Evolutionary conservation across 1,140 invertebrate species (phyloP).

Genomic region (Anastatus disparis): DNA sequence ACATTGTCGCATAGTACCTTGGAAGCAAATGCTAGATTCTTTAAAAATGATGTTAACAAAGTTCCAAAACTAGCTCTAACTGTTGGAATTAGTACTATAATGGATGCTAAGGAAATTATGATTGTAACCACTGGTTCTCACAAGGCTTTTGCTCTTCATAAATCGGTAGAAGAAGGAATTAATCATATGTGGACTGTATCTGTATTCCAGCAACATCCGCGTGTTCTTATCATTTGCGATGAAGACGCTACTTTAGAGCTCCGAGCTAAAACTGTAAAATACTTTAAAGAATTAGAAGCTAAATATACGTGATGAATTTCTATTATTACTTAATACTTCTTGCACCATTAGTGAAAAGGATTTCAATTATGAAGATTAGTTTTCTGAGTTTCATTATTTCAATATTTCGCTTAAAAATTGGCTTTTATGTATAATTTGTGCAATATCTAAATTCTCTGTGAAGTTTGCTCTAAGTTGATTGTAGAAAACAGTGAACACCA

Average conservation of each 20-base stretch:
- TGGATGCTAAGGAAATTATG: constrained; percentile 98
- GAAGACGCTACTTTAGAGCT: constrained; percentile 98
- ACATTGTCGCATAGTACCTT: constrained; percentile 97
- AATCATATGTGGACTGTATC: constrained; percentile 99
- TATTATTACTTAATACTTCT: neutral
- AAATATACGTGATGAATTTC: neutral
- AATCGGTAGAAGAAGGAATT: constrained; percentile 95
- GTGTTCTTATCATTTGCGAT: constrained; percentile 94
- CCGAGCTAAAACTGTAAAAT: constrained; percentile 98
- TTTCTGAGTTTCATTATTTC: constrained; percentile 28
- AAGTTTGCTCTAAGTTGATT: constrained; percentile 77
- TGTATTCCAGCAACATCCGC: constrained; percentile 95
- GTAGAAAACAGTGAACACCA: constrained; percentile 68
- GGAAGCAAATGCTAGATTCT: constrained; percentile 96
- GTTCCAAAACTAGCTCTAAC: constrained; percentile 95
- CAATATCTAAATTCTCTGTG: constrained; percentile 73
- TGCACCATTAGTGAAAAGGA: constrained; percentile 16
- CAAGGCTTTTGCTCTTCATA: constrained; percentile 95
- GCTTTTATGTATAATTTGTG: constrained; percentile 35
- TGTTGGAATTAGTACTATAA: constrained; percentile 98
- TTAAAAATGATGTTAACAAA: constrained; percentile 91
- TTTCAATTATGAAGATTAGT: constrained; percentile 12
- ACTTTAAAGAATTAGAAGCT: constrained; percentile 92
- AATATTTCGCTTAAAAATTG: constrained; percentile 29
- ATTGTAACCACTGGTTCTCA: constrained; percentile 97